Base-by-base conservation (phyloP, 2,797 vertebrate species). In the Acomys russatus region DNA sequence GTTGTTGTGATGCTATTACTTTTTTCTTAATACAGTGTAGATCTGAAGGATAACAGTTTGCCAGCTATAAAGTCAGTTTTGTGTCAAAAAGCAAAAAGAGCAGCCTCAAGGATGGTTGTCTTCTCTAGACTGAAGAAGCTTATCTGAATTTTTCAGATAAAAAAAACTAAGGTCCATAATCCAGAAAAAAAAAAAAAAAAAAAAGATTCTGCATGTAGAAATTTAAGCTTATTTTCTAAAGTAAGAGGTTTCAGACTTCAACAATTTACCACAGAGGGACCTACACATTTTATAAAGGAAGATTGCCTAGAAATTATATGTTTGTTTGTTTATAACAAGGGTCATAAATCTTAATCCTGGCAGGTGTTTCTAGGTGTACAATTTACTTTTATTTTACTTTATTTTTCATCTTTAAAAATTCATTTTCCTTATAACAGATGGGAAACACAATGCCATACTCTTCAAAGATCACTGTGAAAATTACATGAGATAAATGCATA, bases 21-120 rank as follows among this genome's bases (percentile, higher is more conserved):
- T 44, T 94, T 54, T 66, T 18, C 11, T 76, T 87, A 97, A 91
- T 11, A 85, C 18, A 88, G 20, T 56, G 66, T 64, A 82, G 80
- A 95, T 93, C 25, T 70, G 96, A 90, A 74, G 38, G 84, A 93
- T 88, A 97, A 96, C 38, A 90, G 79, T 86, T 79, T 97, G 76
- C 80, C 54, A 97, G 91, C 86, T 97, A 87, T 98, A 97, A 96
- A 94, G 94, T 84, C 90, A 96, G 90, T 97, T 93, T 56, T 2
- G 2, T 63, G 70, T 68, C 96, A 89, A 63, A 95, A 61, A 95
- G 68, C 76, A 87, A 85, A 49, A 56, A 51, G 35, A 87, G 95
- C 61, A 59, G 87, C 94, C 80, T 0, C 0, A 68, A 78, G 0
- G 3, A 94, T 25, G 73, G 61, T 78, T 97, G 94, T 96, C 90